Base-by-base conservation (phyloP, 2,888 invertebrate species). In the Drosophila kuntzei region DNA sequence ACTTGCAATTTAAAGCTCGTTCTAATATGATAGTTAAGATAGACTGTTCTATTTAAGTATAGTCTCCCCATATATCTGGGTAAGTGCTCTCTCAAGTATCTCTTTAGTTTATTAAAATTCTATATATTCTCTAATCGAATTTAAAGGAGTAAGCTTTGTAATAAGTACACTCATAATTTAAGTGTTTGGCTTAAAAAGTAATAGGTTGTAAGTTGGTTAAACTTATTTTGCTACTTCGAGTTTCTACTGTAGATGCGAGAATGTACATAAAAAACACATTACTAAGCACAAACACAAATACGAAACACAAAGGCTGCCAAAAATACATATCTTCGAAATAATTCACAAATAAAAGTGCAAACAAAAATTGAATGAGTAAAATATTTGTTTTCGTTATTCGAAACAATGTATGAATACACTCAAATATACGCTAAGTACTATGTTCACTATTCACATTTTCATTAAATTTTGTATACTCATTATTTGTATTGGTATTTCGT, bases 281-380 rank as follows among this genome's bases (percentile, higher is more conserved):
- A 63, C 44, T 37, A 37, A 61, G 51, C 68, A 62, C 20, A 34
- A 43, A 65, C 22, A 44, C 34, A 51, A 55, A 50, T 16, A 18
- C 27, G 27, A 39, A 29, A 18, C 43, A 66, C 51, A 66, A 50
- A 58, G 53, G 18, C 43, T 51, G 73, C 72, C 64, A 77, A 78
- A 60, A 77, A 76, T 49, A 57, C 29, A n/a, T 36, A 39, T 64
- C 54, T 71, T 44, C 27, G 12, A 50, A 69, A 62, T 36, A 64
- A 41, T 25, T 44, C 3, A 18, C 39, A 47, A 34, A 47, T 18
- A 16, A 18, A 34, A 27, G 18, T 49, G 8, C 11, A 50, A 64
- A 55, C 25, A 20, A 37, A 63, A 50, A 53, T 32, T 44, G 14
- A 41, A 50, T 8, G 47, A 70, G 34, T 47, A 3, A 62, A 37